Evolutionary conservation across 1,140 invertebrate species (phyloP).

Genomic region (Leguminivora glycinivorella): DNA sequence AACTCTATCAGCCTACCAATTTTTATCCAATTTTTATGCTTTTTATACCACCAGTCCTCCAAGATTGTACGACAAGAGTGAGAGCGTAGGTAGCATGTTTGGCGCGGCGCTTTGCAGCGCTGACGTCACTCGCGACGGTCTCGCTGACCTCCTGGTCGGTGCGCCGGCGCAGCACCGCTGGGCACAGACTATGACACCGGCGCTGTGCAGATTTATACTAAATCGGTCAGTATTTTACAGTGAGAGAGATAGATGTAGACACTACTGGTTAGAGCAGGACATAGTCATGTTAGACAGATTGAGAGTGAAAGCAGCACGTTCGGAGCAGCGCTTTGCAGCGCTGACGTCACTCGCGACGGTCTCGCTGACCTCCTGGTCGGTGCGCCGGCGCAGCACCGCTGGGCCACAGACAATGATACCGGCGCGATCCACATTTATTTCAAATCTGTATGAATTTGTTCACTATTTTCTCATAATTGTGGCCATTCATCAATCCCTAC

Average conservation of each 20-base stretch:
- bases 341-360: constrained; percentile 40
- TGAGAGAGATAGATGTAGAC: no score
- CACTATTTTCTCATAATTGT: no score
- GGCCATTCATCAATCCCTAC: no score
- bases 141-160: constrained; percentile 41
- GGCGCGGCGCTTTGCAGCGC: constrained; percentile 36
- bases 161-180: constrained; percentile 38
- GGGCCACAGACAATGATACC: constrained; percentile 31
- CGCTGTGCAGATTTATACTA: constrained; percentile 41
- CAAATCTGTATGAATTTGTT: constrained; percentile 37
- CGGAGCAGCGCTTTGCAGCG: constrained; percentile 36
- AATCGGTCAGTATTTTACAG: constrained; percentile 41
- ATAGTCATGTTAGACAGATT: no score
- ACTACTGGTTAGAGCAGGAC: no score
- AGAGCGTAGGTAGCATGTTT: constrained; percentile 40
- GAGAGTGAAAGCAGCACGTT: no score
- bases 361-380: constrained; percentile 41
- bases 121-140: constrained; percentile 39
- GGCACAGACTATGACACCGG: constrained; percentile 36
- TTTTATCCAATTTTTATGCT: no score
- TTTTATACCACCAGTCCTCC: background rate
- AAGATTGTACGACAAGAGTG: background rate
- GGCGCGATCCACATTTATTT: constrained; percentile 45
- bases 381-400: constrained; percentile 38
- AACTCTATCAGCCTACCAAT: no score